These are phyloP conservation scores for Neolamprologus ventralis DNA, from an alignment of 2,113 vertebrate genomes.

Conservation along the genomic window DNA sequence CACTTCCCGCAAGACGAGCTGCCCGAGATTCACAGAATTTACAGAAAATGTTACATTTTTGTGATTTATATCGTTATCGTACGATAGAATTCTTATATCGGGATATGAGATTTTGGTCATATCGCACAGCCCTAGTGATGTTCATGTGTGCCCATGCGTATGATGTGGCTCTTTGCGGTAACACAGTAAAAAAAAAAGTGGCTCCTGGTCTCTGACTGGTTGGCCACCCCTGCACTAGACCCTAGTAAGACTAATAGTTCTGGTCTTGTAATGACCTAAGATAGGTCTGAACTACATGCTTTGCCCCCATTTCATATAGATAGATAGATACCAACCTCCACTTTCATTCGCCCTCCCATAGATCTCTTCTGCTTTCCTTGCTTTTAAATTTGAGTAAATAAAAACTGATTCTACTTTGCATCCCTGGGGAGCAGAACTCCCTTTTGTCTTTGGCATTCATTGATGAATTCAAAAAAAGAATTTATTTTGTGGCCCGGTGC, in stretches of 20 bases:
- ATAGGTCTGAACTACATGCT: not conserved
- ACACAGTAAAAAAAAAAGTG: not conserved
- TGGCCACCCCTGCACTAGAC: not conserved
- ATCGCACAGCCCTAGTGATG: not conserved
- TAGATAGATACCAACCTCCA: not conserved
- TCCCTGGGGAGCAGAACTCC: not conserved
- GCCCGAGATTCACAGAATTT: too few relatives aligned
- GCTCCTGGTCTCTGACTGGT: not conserved
- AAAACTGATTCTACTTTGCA: not conserved
- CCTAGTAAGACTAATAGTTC: constrained; percentile 10
- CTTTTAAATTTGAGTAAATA: not conserved
- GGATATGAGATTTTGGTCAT: too few relatives aligned
- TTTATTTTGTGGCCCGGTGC: constrained; percentile 1
- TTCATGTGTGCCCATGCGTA: not conserved
- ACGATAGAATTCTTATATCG: too few relatives aligned
- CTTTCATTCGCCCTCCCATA: not conserved
- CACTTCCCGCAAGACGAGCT: rapidly evolving
- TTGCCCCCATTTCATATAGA: not conserved
- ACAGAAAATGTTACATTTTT: too few relatives aligned
- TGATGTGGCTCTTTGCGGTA: not conserved
- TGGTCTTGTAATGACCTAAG: constrained; percentile 18
- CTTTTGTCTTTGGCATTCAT: constrained; percentile 6
- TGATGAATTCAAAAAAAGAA: constrained; percentile 14
- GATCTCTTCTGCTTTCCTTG: not conserved
- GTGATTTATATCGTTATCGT: too few relatives aligned